Evolutionary conservation across 2,113 vertebrate species (phyloP), one percentile per base, ranked within the genome.

Genomic region (Thunnus maccoyii): DNA sequence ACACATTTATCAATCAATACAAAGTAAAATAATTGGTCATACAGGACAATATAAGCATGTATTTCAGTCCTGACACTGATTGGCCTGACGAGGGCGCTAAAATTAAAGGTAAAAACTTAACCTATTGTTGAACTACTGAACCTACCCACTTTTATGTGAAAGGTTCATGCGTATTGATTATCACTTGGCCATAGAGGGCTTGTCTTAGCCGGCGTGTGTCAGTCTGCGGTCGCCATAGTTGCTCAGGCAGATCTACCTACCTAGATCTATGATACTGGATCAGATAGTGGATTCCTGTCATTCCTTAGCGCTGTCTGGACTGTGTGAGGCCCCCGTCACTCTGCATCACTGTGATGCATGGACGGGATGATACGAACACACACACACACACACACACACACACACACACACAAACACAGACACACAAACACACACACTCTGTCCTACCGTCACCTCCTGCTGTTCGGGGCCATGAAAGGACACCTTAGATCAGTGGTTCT

Each of bases 251-350:
- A 85, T 88, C 60, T 78, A 82, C 79, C 86, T 84, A 55, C 54
- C 54, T 55, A 20, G 13, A 44, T 41, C 13, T 70, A 30, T 77
- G 72, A 89, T 86, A 82, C 73, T 62, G 51, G 65, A 66, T 85
- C 82, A 89, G 89, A 93, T 93, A 83, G 48, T 71, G 67, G 68
- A 94, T 92, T 90, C 92, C 83, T 89, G 52, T 72, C 92, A 94
- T 93, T 91, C 88, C 85, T 91, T 65, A 17, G 69, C 30, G 54
- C 78, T 58, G 73, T 89, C 86, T 83, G 87, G 71, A 79, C 70
- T 80, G 1, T 22, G 63, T 71, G 63, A 78, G 57, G 61, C 76
- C 56, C 57, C 68, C 47, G 68, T 71, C 70, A 56, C 22, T 66
- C n/a, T 77, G 2, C 63, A 60, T 63, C 30, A 18, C 12, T 11